Percentiles rank a stretch among this genome's conserved stretches.
phyloP scores from a whole-genome alignment of 92 coral and sea anemone genomes.

The Siderastrea radians region DNA sequence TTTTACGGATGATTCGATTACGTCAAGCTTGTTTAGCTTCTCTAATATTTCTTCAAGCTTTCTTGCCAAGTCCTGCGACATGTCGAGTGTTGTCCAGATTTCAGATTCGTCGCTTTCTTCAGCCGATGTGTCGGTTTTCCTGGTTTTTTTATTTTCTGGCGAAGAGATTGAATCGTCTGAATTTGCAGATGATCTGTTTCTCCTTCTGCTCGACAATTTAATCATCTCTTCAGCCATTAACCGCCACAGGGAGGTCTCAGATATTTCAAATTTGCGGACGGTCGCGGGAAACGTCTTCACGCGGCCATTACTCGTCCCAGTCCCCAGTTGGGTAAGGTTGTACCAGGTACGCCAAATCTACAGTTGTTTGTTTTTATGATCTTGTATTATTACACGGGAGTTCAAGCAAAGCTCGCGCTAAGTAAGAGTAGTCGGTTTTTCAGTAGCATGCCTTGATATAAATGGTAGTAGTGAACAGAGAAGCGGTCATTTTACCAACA shows the following conservation, averaged over 20 bases:
- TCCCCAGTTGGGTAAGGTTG: no score
- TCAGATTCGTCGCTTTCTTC: not conserved
- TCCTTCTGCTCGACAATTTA: not conserved
- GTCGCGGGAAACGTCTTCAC: not conserved
- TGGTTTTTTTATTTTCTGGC: not conserved
- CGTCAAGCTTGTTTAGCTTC: slow-evolving; percentile 1
- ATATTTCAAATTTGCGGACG: not conserved
- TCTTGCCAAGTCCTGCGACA: not conserved
- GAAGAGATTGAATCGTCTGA: slow-evolving; percentile 8
- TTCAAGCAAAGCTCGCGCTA: no score
- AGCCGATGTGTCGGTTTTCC: not conserved
- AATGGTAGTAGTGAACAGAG: no score
- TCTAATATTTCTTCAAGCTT: slow-evolving; percentile 12
- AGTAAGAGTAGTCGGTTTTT: no score
- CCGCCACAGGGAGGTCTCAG: not conserved
- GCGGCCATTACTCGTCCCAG: no score
- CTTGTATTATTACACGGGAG: no score
- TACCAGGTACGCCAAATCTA: no score
- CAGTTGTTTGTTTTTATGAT: no score
- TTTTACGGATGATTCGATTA: slow-evolving; percentile 7
- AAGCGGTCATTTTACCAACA: no score
- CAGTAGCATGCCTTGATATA: no score
- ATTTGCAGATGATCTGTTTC: not conserved
- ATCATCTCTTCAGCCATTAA: not conserved
- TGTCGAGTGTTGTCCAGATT: not conserved